phyloP scores from a whole-genome alignment of 2,888 invertebrate genomes.

The Nomada goodeniana region DNA sequence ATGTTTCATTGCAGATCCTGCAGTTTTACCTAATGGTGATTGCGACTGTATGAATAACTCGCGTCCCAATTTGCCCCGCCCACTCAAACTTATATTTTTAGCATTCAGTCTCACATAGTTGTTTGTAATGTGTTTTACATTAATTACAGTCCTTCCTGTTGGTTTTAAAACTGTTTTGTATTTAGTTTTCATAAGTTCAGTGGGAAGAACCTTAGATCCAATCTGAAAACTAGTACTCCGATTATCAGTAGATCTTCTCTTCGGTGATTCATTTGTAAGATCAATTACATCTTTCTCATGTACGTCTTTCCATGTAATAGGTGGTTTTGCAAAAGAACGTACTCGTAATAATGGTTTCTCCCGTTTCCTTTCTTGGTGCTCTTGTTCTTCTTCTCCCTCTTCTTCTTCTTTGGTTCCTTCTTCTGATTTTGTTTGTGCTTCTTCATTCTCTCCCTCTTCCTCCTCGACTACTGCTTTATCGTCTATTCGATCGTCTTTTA shows the following conservation, averaged over 20 bases:
- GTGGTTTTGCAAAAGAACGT: slow-evolving; percentile 79
- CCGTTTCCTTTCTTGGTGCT: background rate
- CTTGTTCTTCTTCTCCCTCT: background rate
- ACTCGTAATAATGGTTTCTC: slow-evolving; percentile 73
- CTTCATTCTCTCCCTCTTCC: slow-evolving; percentile 1
- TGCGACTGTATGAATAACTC: slow-evolving; percentile 5
- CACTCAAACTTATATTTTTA: background rate
- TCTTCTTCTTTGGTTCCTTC: slow-evolving; percentile 3
- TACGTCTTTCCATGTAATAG: slow-evolving; percentile 75
- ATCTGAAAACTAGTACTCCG: slow-evolving; percentile 16
- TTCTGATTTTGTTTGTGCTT: no score
- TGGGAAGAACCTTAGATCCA: slow-evolving; percentile 27
- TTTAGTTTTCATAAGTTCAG: slow-evolving; percentile 23
- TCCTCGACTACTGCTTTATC: slow-evolving; percentile 2
- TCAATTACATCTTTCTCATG: slow-evolving; percentile 63
- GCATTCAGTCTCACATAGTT: slow-evolving; percentile 51
- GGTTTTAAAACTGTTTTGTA: slow-evolving; percentile 38
- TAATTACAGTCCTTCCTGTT: slow-evolving; percentile 45
- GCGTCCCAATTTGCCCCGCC: background rate
- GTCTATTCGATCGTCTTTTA: slow-evolving; percentile 18
- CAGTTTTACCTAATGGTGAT: background rate
- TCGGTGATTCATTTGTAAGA: slow-evolving; percentile 51
- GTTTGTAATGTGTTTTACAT: slow-evolving; percentile 60
- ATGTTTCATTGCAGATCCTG: slow-evolving; percentile 18
- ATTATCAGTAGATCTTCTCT: background rate